These are phyloP conservation scores for Falco cherrug DNA, from an alignment of 2,797 vertebrate genomes.

Conservation along the genomic window DNA sequence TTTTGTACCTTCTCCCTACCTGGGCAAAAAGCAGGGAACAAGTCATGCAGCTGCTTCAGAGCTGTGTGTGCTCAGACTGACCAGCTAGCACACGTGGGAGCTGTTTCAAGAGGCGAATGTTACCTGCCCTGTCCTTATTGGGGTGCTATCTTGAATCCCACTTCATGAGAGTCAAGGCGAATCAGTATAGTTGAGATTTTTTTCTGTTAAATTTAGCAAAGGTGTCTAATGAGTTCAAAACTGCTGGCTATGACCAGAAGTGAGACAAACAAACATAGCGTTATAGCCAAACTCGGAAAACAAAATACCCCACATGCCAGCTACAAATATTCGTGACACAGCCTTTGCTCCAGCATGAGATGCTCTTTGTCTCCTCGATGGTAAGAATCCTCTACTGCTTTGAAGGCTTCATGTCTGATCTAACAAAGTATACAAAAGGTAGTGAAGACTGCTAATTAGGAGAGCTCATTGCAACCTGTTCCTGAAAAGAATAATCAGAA, in stretches of 20 bases:
- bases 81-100: neutral
- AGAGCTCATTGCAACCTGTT: neutral
- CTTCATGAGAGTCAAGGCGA: neutral
- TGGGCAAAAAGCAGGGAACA: neutral
- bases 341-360: neutral
- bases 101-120: neutral
- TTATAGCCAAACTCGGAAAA: neutral
- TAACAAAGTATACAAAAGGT: neutral
- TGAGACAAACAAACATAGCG: neutral
- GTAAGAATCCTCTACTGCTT: neutral
- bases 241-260: neutral
- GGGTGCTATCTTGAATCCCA: neutral
- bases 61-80: neutral
- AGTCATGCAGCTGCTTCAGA: neutral
- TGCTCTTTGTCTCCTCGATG: neutral
- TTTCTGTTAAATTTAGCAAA: neutral
- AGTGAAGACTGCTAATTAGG: neutral
- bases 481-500: neutral
- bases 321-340: neutral
- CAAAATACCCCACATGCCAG: neutral
- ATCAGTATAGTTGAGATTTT: neutral
- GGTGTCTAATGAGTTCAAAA: neutral
- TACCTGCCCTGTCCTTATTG: neutral
- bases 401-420: neutral
- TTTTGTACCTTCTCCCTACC: neutral